Base-by-base conservation (phyloP, 2,888 invertebrate species). In the Portevinia maculata region DNA sequence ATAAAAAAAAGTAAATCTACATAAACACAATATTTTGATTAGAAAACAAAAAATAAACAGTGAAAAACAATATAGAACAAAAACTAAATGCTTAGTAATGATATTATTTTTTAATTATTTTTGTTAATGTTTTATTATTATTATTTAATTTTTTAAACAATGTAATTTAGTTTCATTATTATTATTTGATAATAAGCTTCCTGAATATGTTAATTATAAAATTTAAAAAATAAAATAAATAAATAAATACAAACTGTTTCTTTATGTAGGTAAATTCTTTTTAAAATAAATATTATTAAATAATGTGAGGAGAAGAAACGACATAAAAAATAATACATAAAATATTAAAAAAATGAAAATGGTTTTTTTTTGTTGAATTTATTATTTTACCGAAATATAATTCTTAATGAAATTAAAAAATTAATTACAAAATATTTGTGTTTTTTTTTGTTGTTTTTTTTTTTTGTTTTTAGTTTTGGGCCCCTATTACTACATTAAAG, bases 81-180 rank as follows among this genome's bases (percentile, higher is more conserved):
- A 71, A 60, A 73, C 55, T 71, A 79, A 79, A 64, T 78, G 83
- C 83, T 79, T 76, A 84, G 70, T 85, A 75, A 78, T 84, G 83
- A 70, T 69, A 70, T 84, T 84, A 79, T 76, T 84, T 84, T 73
- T 76, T 83, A 71, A 79, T 65, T 78, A 78, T 84, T 84, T 78
- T 79, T 84, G 75, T 81, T 74, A 71, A 79, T 73, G 79, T 84
- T 84, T 73, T 64, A 64, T 83, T 85, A 83, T 81, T 79, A 70
- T 78, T 84, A 76, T 85, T 84, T 73, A 78, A 81, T 79, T 84
- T 84, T 69, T 83, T 74, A 64, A 78, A 73, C 64, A 64, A 78
- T 83, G 83, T 84, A 71, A 84, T 70, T 79, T 84, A 79, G 71
- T 75, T 84, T 79, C 52, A 53, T 71, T 71, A 79, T 84, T 79